Evolutionary conservation across 2,797 vertebrate species (phyloP).

Genomic region (Neosilurus hyrtlii): DNA sequence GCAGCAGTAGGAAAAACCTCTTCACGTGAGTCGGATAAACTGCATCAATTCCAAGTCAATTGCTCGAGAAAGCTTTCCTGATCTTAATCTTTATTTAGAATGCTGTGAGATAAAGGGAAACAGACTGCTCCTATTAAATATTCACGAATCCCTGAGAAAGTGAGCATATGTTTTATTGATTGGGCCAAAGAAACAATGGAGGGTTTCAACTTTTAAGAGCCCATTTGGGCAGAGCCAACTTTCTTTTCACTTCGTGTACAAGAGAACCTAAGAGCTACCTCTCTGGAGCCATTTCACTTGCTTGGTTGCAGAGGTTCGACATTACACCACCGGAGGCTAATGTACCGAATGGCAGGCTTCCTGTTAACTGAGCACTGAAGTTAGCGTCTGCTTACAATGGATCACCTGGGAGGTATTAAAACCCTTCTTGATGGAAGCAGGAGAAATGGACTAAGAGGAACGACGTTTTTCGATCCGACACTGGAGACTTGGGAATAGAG

Average conservation of each 20-base stretch:
- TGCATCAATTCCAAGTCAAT: slow-evolving; percentile 63
- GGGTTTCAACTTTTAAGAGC: slow-evolving; percentile 64
- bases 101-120: slow-evolving; percentile 69
- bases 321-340: slow-evolving; percentile 67
- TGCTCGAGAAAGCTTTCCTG: slow-evolving; percentile 55
- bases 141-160: slow-evolving; percentile 65
- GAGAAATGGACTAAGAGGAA: slow-evolving; percentile 65
- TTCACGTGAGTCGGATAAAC: slow-evolving; percentile 65
- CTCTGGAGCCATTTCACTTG: slow-evolving; percentile 57
- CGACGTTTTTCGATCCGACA: slow-evolving; percentile 63
- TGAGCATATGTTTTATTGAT: slow-evolving; percentile 76
- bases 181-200: slow-evolving; percentile 67
- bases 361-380: slow-evolving; percentile 59
- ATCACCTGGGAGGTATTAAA: slow-evolving; percentile 70
- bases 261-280: slow-evolving; percentile 36
- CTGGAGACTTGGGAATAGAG: slow-evolving; percentile 59
- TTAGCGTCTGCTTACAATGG: slow-evolving; percentile 56
- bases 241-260: slow-evolving; percentile 33
- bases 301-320: slow-evolving; percentile 59
- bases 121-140: slow-evolving; percentile 70
- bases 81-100: slow-evolving; percentile 58
- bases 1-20: background rate
- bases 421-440: slow-evolving; percentile 53
- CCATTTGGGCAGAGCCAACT: slow-evolving; percentile 53
- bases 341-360: slow-evolving; percentile 62